Percentiles rank a stretch among this genome's conserved stretches.
Conservation (phyloP, 1,140 invertebrate genomes). For the Nebria ingens region DNA sequence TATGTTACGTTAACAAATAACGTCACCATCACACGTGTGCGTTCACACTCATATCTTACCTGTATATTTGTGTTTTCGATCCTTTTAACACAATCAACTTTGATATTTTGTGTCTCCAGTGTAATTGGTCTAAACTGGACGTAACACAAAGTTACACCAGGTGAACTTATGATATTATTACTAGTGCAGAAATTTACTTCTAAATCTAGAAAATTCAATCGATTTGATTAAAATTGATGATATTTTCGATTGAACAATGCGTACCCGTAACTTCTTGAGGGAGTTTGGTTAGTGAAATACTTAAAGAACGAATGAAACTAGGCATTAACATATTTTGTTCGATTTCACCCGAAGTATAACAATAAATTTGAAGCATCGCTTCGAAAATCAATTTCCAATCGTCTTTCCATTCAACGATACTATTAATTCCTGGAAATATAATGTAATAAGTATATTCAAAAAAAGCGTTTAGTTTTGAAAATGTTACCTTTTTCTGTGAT, state of each 20-base stretch:
- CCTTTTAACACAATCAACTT: too few relatives aligned
- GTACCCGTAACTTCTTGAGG: slow-evolving; percentile 19
- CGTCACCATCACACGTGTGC: too few relatives aligned
- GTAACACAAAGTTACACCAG: too few relatives aligned
- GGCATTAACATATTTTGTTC: slow-evolving; percentile 26
- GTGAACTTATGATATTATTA: too few relatives aligned
- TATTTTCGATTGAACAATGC: neutral
- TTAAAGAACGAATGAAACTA: slow-evolving; percentile 26
- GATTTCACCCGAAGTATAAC: slow-evolving; percentile 27
- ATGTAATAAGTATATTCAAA: too few relatives aligned
- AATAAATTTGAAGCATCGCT: slow-evolving; percentile 29
- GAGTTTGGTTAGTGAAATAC: slow-evolving; percentile 21
- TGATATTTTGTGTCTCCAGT: too few relatives aligned
- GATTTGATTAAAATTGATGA: neutral
- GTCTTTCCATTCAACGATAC: slow-evolving; percentile 20
- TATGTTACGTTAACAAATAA: too few relatives aligned
- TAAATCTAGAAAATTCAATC: neutral
- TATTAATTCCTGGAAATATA: slow-evolving; percentile 17
- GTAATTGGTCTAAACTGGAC: too few relatives aligned
- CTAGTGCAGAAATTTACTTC: too few relatives aligned
- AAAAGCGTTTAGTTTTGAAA: too few relatives aligned
- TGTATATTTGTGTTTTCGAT: too few relatives aligned
- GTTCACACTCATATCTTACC: too few relatives aligned
- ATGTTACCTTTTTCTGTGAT: neutral
- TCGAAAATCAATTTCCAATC: slow-evolving; percentile 28